Evolutionary conservation across 2,113 vertebrate genomes (phyloP).

Genomic region (Epinephelus cyanopodus): DNA sequence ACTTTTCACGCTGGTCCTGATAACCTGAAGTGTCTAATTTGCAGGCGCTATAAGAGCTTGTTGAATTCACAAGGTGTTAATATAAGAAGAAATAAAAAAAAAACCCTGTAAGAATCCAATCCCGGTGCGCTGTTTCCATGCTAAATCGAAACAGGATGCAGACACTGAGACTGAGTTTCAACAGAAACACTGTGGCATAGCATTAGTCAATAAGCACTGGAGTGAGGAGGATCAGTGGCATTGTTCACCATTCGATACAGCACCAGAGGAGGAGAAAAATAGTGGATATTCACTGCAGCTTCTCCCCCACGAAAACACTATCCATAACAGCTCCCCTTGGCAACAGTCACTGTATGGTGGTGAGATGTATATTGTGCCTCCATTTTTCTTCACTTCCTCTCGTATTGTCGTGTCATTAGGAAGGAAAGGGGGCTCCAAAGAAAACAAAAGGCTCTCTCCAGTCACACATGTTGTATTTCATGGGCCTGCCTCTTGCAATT

Average conservation of each 20-base stretch:
- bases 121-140: conserved; percentile 10
- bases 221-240: conserved; percentile 59
- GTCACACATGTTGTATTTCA: conserved; percentile 60
- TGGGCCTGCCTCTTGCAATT: conserved; percentile 72
- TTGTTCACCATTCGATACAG: conserved; percentile 67
- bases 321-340: conserved; percentile 49
- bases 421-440: conserved; percentile 8
- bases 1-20: not conserved
- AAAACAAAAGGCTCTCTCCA: conserved; percentile 45
- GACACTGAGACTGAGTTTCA: conserved; percentile 42
- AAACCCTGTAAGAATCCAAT: conserved; percentile 31
- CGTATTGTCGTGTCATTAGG: conserved; percentile 22
- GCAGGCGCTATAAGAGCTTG: not conserved
- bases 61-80: conserved; percentile 11
- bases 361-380: conserved; percentile 38
- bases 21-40: conserved; percentile 21
- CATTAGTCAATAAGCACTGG: conserved; percentile 64
- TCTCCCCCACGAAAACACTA: conserved; percentile 48
- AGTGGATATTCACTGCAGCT: conserved; percentile 47
- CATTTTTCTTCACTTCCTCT: conserved; percentile 42
- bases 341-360: conserved; percentile 41
- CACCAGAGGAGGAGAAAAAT: conserved; percentile 47
- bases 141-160: conserved; percentile 59
- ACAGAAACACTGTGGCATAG: conserved; percentile 39
- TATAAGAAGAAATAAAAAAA: conserved; percentile 3